phyloP scores from a whole-genome alignment of 2,888 invertebrate species.

The Sarcophaga subvicina region DNA sequence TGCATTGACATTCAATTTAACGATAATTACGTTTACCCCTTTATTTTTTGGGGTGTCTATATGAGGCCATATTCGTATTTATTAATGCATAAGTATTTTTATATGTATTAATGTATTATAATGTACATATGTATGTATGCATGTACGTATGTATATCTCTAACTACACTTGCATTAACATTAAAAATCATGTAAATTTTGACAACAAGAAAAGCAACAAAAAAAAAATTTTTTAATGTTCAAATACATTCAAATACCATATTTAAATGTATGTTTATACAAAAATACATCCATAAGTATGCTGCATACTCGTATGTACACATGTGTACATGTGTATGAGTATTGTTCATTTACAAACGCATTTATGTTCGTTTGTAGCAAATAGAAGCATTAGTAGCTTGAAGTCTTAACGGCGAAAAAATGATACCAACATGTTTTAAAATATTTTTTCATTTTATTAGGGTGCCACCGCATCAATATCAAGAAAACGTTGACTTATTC shows the following conservation, averaged over 20 bases:
- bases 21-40: conserved; percentile 64
- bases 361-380: neutral
- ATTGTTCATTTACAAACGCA: neutral
- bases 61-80: conserved; percentile 24
- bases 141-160: neutral
- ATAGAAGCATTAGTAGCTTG: neutral
- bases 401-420: neutral
- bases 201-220: neutral
- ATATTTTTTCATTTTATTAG: too few relatives aligned
- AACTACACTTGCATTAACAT: conserved; percentile 27
- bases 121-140: neutral
- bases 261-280: neutral
- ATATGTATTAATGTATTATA: conserved; percentile 6
- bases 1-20: conserved; percentile 65
- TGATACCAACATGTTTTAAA: neutral
- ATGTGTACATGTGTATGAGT: neutral
- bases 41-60: conserved; percentile 17
- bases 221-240: neutral
- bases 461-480: too few relatives aligned
- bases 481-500: too few relatives aligned
- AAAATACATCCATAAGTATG: neutral
- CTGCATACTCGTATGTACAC: neutral
- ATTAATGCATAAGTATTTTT: conserved; percentile 31
- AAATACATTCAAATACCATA: neutral
- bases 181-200: conserved; percentile 16